Evolutionary conservation across 1,140 invertebrate species (phyloP), one percentile per base, ranked within the genome.

Genomic region (Temnothorax nylanderi): DNA sequence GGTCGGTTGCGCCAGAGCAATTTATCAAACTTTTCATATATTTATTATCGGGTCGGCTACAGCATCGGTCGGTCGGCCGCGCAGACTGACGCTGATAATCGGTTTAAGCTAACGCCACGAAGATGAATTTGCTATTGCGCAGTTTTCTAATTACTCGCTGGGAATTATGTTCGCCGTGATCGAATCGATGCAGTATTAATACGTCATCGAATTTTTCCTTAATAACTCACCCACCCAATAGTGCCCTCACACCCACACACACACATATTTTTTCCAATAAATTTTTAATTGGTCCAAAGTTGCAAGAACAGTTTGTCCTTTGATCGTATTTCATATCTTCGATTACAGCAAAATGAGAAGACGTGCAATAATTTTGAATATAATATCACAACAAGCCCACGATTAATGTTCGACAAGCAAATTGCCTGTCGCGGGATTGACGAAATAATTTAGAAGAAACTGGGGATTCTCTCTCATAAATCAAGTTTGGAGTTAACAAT

Each of bases 11-110:
- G 80, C 69, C 89, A 47, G 37, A 88, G 86, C 87, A 89, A 91
- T 94, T 94, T 92, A 91, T 94, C 93, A 93, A 85, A 87, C 34
- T 88, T 82, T 93, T 86, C 80, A 81, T 90, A 91, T 92, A 92
- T 92, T 92, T 93, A 92, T 91, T 90, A 87, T 90, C 87, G 78
- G 82, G 80, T 44, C 81, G 74, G 88, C 67, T 87, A 87, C 65
- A 32, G 85, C 86, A 60, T 64, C 41, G 49, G 71, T n/a, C 47
- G 80, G 67, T 16, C 34, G 71, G 60, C 51, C n/a, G 21, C 69
- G 44, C 56, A 51, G 49, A 82, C 51, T 74, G 85, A 82, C 78
- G 60, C 34, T 69, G 65, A 71, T 86, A 88, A 88, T 88, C 75
- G 84, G 47, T 80, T 88, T 58, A 65, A 85, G 82, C 74, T 64